These are phyloP conservation scores for Mormyrops boulengeri DNA, from an alignment of 2,797 vertebrate genomes.

Conservation along the genomic window DNA sequence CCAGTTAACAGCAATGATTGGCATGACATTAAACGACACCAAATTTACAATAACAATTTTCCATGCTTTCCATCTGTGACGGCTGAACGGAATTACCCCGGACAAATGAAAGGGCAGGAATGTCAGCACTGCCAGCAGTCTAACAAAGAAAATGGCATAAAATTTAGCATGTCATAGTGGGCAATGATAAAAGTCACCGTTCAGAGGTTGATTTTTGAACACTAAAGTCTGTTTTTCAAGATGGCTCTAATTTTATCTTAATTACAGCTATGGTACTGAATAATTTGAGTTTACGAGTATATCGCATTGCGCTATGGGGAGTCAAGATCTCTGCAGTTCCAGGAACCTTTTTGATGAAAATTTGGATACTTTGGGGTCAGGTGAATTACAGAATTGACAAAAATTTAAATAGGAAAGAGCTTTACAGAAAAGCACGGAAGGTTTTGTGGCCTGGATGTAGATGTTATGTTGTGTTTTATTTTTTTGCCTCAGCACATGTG, in stretches of 20 bases:
- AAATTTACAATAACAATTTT: conserved; percentile 18
- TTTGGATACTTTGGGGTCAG: neutral
- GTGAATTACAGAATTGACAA: neutral
- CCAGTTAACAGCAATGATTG: neutral
- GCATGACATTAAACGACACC: neutral
- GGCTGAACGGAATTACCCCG: neutral
- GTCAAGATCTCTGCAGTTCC: neutral
- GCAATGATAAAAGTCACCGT: conserved; percentile 41
- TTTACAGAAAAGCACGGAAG: neutral
- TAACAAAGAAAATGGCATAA: conserved; percentile 36
- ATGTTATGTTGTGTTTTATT: neutral
- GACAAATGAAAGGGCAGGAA: neutral
- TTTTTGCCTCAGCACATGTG: neutral
- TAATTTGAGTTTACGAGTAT: conserved; percentile 6
- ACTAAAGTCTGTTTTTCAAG: conserved; percentile 17
- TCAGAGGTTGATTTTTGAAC: conserved; percentile 26
- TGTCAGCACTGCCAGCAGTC: conserved; percentile 33
- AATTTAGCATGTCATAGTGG: conserved; percentile 28
- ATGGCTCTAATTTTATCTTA: conserved; percentile 30
- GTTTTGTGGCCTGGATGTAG: neutral
- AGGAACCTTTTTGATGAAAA: neutral
- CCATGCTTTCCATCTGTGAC: neutral
- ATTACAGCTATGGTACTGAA: conserved; percentile 17
- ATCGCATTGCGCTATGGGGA: neutral
- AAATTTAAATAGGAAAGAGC: neutral